Percentiles rank a stretch among this genome's conserved stretches.
Evolutionary conservation across 1,140 invertebrate genomes (phyloP).

Genomic region (Apis mellifera): Amel_HAv3.1 CM009941.2:15504001-15504500

Average conservation of each 20-base stretch:
- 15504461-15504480: slow-evolving; percentile 87
- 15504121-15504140: slow-evolving; percentile 90
- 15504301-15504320: slow-evolving; percentile 76
- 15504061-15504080: neutral
- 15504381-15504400: slow-evolving; percentile 94
- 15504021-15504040: slow-evolving; percentile 83
- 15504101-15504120: slow-evolving; percentile 92
- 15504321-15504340: slow-evolving; percentile 66
- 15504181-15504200: slow-evolving; percentile 76
- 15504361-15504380: slow-evolving; percentile 90
- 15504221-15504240: slow-evolving; percentile 76
- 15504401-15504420: slow-evolving; percentile 92
- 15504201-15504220: slow-evolving; percentile 73
- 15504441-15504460: slow-evolving; percentile 91
- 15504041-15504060: neutral
- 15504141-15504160: slow-evolving; percentile 91
- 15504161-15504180: slow-evolving; percentile 88
- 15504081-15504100: slow-evolving; percentile 51
- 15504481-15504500: slow-evolving; percentile 77
- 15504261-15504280: slow-evolving; percentile 74
- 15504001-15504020: slow-evolving; percentile 90
- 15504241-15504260: slow-evolving; percentile 75
- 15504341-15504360: slow-evolving; percentile 72
- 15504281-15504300: slow-evolving; percentile 73
- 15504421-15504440: slow-evolving; percentile 91